Percentiles rank a stretch among this genome's conserved stretches.
Conservation (phyloP, 2,888 invertebrate genomes). For the Cataglyphis rosenhaueri region DNA sequence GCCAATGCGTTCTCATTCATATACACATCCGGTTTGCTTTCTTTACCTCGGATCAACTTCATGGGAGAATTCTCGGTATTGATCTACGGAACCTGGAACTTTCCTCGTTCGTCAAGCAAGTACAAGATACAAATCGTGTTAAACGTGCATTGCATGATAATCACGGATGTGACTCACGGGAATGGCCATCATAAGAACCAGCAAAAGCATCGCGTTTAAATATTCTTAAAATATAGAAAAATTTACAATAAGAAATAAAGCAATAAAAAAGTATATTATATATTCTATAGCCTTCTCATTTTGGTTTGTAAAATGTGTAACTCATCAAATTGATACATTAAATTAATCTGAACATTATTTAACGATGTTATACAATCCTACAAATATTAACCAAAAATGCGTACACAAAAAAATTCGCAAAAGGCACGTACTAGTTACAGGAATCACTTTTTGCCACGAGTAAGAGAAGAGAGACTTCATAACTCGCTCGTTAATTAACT, state of each 20-base stretch:
- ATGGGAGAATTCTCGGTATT: conserved; percentile 68
- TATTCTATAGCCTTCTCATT: not conserved
- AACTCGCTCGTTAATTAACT: conserved; percentile 62
- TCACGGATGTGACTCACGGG: conserved; percentile 69
- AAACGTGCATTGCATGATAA: conserved; percentile 72
- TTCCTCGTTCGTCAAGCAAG: conserved; percentile 71
- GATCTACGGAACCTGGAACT: conserved; percentile 60
- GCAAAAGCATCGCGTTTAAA: not conserved
- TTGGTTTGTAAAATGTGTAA: not conserved
- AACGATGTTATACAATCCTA: conserved; percentile 4
- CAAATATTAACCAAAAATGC: conserved; percentile 38
- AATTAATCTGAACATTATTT: conserved; percentile 4
- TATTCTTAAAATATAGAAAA: not conserved
- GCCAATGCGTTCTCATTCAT: conserved; percentile 13
- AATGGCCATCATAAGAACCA: conserved; percentile 23
- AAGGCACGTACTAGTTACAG: not conserved
- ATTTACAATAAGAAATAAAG: not conserved
- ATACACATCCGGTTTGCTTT: conserved; percentile 52
- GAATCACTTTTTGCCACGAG: conserved; percentile 38
- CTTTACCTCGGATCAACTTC: conserved; percentile 46
- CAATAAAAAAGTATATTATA: not conserved
- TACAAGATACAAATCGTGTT: conserved; percentile 69
- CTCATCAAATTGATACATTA: conserved; percentile 21
- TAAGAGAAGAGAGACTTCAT: conserved; percentile 6
- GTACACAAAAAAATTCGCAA: conserved; percentile 18